A percentile compares a stretch with the other conserved stretches of the same genome.
Evolutionary conservation across 2,888 invertebrate genomes (phyloP).

Genomic region (Chymomyza amoena): DNA sequence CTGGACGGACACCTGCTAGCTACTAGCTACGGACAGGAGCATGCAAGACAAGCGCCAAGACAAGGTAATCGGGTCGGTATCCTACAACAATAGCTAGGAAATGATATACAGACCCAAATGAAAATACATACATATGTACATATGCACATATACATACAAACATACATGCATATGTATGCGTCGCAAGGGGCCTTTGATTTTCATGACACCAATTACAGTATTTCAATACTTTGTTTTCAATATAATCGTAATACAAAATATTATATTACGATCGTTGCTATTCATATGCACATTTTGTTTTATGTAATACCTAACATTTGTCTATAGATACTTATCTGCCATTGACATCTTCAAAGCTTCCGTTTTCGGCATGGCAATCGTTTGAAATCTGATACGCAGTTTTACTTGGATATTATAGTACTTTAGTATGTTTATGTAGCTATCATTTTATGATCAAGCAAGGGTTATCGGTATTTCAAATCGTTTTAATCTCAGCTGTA

Average conservation of each 20-base stretch:
- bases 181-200: too few relatives aligned
- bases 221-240: slow-evolving; percentile 12
- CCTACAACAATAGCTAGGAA: slow-evolving; percentile 69
- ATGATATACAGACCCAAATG: slow-evolving; percentile 37
- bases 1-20: neutral
- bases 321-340: neutral
- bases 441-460: neutral
- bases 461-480: too few relatives aligned
- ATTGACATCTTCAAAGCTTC: slow-evolving; percentile 17
- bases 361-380: neutral
- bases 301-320: slow-evolving; percentile 1
- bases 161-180: too few relatives aligned
- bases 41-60: slow-evolving; percentile 4
- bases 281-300: slow-evolving; percentile 5
- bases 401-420: neutral
- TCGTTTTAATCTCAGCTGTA: too few relatives aligned
- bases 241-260: neutral
- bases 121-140: too few relatives aligned
- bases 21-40: neutral
- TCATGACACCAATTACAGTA: slow-evolving; percentile 20
- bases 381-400: slow-evolving; percentile 9
- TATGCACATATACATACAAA: neutral
- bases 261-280: slow-evolving; percentile 4
- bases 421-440: slow-evolving; percentile 7
- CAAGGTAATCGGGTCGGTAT: slow-evolving; percentile 64